A percentile compares a stretch with the other conserved stretches of the same genome.
Evolutionary conservation across 2,797 vertebrate genomes (phyloP).

Genomic region (Cichlasoma orientale): DNA sequence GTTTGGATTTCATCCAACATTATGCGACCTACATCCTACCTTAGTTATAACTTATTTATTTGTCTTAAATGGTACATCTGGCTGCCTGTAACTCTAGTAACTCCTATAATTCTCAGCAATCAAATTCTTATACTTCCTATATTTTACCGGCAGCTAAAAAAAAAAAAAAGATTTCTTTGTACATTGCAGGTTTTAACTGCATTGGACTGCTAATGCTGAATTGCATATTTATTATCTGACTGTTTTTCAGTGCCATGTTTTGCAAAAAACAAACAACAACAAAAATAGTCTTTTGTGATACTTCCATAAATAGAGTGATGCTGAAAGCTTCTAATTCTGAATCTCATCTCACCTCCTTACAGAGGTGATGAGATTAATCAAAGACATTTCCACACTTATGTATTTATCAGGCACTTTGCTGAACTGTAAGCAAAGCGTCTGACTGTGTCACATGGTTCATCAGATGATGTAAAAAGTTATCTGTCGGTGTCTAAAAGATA

Average conservation of each 20-base stretch:
- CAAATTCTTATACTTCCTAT: constrained; percentile 1
- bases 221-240: not conserved
- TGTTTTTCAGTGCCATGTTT: not conserved
- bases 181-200: not conserved
- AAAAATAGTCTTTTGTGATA: not conserved
- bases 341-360: constrained; percentile 1
- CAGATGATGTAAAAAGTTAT: constrained; percentile 1
- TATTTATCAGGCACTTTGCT: constrained; percentile 1
- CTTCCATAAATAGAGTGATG: constrained; percentile 18
- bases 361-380: constrained; percentile 27
- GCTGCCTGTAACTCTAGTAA: not conserved
- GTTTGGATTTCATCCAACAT: not conserved
- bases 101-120: constrained; percentile 4
- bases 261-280: not conserved
- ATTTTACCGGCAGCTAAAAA: not conserved
- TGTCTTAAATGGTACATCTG: not conserved
- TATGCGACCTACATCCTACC: not conserved
- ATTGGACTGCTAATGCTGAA: not conserved
- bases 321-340: constrained; percentile 4
- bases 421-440: constrained; percentile 25
- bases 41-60: not conserved
- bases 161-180: not conserved
- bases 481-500: not conserved
- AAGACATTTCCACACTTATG: not conserved
- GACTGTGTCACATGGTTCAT: constrained; percentile 19